Percentiles rank a stretch among this genome's conserved stretches.
These are phyloP conservation scores for Lasioglossum oenotherae DNA, from an alignment of 2,888 invertebrate species.

Conservation along the genomic window DNA sequence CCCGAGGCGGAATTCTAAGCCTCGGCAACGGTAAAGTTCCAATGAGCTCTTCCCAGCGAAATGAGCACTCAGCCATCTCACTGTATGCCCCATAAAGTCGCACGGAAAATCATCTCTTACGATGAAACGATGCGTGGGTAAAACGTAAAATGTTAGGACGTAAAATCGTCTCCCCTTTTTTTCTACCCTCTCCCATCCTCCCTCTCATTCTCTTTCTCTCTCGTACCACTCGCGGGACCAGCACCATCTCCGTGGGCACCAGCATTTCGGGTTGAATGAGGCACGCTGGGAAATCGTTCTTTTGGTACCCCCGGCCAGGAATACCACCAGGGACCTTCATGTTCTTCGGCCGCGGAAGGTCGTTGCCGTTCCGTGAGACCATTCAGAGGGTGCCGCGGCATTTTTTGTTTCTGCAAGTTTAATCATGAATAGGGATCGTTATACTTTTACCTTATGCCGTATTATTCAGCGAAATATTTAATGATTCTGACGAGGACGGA, in stretches of 20 bases:
- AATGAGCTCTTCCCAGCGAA: conserved; percentile 65
- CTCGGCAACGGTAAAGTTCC: conserved; percentile 53
- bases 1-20: conserved; percentile 33
- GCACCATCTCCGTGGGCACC: conserved; percentile 42
- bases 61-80: conserved; percentile 69
- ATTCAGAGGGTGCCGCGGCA: conserved; percentile 9
- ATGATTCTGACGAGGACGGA: not conserved
- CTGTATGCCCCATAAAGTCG: conserved; percentile 70
- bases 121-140: conserved; percentile 71
- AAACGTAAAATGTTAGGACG: conserved; percentile 71
- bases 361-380: conserved; percentile 18
- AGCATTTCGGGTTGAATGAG: conserved; percentile 47
- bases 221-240: conserved; percentile 13
- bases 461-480: not conserved
- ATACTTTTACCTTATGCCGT: conserved; percentile 8
- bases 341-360: conserved; percentile 35
- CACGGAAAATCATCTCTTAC: conserved; percentile 73
- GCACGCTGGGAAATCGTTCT: conserved; percentile 46
- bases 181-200: not conserved
- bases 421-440: conserved; percentile 50
- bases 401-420: conserved; percentile 40
- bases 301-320: conserved; percentile 38
- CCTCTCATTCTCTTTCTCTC: not conserved
- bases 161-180: conserved; percentile 61
- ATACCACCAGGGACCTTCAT: conserved; percentile 51